phyloP scores from a whole-genome alignment of 92 coral and sea anemone genomes.

The Ricordea florida region DNA sequence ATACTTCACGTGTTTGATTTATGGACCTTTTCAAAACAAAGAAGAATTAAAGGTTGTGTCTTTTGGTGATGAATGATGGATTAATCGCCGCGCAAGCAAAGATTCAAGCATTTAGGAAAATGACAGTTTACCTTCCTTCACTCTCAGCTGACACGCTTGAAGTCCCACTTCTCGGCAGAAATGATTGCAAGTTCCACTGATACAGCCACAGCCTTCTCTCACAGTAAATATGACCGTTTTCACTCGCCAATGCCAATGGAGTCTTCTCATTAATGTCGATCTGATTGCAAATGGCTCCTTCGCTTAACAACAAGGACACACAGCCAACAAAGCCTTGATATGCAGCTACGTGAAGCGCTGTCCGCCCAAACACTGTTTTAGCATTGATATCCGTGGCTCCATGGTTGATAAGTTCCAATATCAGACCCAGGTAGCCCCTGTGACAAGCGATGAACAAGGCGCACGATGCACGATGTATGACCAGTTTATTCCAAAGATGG shows the following conservation, averaged over 20 bases:
- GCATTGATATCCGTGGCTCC: constrained; percentile 92
- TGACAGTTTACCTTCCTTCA: neutral
- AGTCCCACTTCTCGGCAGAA: neutral
- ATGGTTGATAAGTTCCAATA: constrained; percentile 84
- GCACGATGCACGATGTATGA: constrained; percentile 82
- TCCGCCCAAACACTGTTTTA: constrained; percentile 84
- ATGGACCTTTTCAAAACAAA: too few relatives aligned
- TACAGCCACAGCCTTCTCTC: constrained; percentile 89
- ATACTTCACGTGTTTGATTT: too few relatives aligned
- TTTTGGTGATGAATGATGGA: too few relatives aligned
- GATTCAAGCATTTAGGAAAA: too few relatives aligned
- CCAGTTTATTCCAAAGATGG: constrained; percentile 88
- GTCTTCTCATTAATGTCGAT: constrained; percentile 80
- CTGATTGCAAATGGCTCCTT: constrained; percentile 80
- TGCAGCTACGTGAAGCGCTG: constrained; percentile 87
- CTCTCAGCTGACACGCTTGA: neutral
- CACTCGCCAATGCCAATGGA: constrained; percentile 74
- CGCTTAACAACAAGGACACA: constrained; percentile 85
- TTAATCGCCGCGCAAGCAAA: too few relatives aligned
- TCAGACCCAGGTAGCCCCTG: constrained; percentile 89
- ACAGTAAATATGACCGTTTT: constrained; percentile 88
- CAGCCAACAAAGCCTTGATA: constrained; percentile 99
- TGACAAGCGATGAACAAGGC: constrained; percentile 94
- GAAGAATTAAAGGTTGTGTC: too few relatives aligned
- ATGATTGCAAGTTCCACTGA: constrained; percentile 63